These are phyloP conservation scores for Drosophila paucipuncta DNA, from an alignment of 2,888 invertebrate species.

Conservation along the genomic window DNA sequence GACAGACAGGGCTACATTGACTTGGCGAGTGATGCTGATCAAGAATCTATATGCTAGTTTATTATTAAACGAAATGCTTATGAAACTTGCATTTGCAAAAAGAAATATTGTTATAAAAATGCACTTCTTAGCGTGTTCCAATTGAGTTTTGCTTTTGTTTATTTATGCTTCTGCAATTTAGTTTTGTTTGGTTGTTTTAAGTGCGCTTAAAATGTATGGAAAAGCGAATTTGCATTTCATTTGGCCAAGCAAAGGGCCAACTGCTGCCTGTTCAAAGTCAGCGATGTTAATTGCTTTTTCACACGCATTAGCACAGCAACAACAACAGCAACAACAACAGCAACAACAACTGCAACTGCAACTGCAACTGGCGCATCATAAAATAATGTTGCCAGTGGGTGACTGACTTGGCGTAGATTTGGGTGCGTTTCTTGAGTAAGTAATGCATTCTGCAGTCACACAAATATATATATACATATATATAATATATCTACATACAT, in stretches of 20 bases:
- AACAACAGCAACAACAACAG: conserved; percentile 37
- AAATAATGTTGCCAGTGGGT: conserved; percentile 32
- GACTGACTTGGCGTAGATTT: conserved; percentile 25
- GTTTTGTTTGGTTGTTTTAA: conserved; percentile 66
- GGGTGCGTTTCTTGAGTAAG: conserved; percentile 36
- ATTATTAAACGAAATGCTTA: neutral
- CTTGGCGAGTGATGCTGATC: neutral
- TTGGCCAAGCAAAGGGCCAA: conserved; percentile 44
- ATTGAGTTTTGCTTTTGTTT: conserved; percentile 5
- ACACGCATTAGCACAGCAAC: conserved; percentile 62
- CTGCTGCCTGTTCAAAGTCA: conserved; percentile 45
- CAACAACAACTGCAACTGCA: conserved; percentile 1
- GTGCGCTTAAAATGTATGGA: conserved; percentile 59
- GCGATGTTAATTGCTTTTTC: conserved; percentile 73
- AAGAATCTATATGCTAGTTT: neutral
- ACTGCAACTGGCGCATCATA: conserved; percentile 28
- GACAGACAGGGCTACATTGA: neutral
- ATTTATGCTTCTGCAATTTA: conserved; percentile 1
- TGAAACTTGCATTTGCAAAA: too few species aligned
- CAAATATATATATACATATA: neutral
- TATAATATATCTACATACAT: neutral
- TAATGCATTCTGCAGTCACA: neutral
- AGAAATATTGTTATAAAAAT: neutral
- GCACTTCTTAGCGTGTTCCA: conserved; percentile 6
- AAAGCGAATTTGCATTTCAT: conserved; percentile 56